phyloP scores from a whole-genome alignment of 2,888 invertebrate genomes.

The Spisula subtruncata region DNA sequence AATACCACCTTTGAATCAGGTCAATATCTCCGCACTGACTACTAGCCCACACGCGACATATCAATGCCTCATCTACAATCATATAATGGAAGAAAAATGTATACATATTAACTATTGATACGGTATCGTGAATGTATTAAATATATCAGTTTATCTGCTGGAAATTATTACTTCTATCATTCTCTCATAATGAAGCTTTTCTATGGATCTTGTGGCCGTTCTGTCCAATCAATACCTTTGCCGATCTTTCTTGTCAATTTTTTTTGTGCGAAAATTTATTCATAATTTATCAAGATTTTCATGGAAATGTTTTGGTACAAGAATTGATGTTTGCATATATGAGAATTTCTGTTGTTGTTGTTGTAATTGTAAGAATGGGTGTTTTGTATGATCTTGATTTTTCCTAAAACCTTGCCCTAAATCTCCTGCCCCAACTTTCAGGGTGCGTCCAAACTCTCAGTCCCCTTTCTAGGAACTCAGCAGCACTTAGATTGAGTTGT shows the following conservation, averaged over 20 bases:
- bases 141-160: constrained; percentile 12
- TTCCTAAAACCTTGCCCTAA: no score
- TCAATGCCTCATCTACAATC: no score
- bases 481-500: no score
- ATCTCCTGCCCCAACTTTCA: no score
- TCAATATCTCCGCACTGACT: no score
- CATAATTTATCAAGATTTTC: constrained; percentile 1
- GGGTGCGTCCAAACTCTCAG: no score
- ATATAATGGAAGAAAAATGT: no score
- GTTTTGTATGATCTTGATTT: no score
- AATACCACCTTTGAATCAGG: no score
- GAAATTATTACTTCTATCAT: not conserved
- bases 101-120: not conserved
- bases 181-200: not conserved
- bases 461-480: no score
- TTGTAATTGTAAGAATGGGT: not conserved
- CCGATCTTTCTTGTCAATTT: not conserved
- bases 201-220: not conserved
- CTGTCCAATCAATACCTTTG: not conserved
- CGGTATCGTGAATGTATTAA: not conserved
- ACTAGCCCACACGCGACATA: no score
- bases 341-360: not conserved
- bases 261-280: constrained; percentile 2
- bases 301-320: not conserved
- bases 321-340: not conserved